Base-by-base conservation (phyloP, 2,113 vertebrate genomes). In the Oxyruncus cristatus region DNA sequence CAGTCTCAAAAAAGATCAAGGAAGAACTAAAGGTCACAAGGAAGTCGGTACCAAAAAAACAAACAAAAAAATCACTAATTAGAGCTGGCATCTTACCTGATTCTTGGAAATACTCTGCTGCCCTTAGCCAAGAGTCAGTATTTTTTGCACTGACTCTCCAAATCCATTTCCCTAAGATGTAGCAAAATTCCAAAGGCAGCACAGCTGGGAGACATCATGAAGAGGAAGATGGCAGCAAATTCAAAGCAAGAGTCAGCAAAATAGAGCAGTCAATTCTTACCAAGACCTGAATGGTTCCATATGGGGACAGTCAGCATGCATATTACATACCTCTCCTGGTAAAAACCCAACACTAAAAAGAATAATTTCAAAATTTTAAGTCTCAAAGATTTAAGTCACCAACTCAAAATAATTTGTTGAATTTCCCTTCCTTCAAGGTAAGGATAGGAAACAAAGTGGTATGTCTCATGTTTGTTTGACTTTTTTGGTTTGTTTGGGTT, bases 71-170 rank as follows among this genome's bases (percentile, higher is more conserved):
- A 23, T 10, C 62, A 56, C 23, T 58, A 76, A 76, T 66, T 65
- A 90, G 46, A 87, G 42, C 52, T 79, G 22, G 22, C 37, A 82
- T 76, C 66, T 93, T 91, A 95, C 87, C 85, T 76, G 81, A 91
- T 66, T 82, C 49, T 62, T 85, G 65, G 46, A 92, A 88, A 88
- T 37, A 88, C 2, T 83, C 62, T 79, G 53, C n/a, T 92, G 78
- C 71, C 28, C 47, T 85, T 93, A 77, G 33, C 33, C 37, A 75
- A 87, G 65, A 77, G 59, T 4, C 72, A 95, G 56, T 79, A 44
- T 71, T 86, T 95, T 76, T 93, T 91, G 41, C 56, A 85, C 88
- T 86, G 86, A 81, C 85, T 77, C 79, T 91, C 59, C 50, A 92
- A 77, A 94, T 46, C 33, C 26, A 71, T 82, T 87, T 82, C 81